These are phyloP conservation scores for Neria commutata DNA, from an alignment of 2,888 invertebrate genomes.

Conservation along the genomic window DNA sequence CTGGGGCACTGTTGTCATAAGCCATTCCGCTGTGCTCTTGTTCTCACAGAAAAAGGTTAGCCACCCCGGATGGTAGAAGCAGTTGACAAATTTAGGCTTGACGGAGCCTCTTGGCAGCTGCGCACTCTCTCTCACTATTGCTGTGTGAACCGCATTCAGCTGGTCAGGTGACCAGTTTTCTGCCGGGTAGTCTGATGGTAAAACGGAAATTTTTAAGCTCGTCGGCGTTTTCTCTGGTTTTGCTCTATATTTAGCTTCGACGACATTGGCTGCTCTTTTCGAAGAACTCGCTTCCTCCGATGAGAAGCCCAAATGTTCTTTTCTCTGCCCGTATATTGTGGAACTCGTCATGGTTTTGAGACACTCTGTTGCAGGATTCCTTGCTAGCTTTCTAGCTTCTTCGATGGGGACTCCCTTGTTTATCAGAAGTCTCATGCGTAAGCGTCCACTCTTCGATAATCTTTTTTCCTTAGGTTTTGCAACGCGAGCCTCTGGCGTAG, in stretches of 20 bases:
- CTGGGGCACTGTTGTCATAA: constrained; percentile 23
- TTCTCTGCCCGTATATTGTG: background rate
- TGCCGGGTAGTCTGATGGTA: constrained; percentile 25
- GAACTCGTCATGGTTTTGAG: background rate
- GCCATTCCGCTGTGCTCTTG: constrained; percentile 21
- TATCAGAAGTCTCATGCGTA: no score
- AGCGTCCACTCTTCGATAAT: no score
- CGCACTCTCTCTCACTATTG: constrained; percentile 21
- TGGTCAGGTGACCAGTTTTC: constrained; percentile 22
- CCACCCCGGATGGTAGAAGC: background rate
- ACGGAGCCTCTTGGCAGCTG: constrained; percentile 5
- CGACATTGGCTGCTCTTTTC: background rate
- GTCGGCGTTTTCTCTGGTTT: background rate
- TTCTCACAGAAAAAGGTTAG: constrained; percentile 11
- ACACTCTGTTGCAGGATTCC: background rate
- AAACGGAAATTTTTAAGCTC: constrained; percentile 13
- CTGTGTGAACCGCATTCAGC: constrained; percentile 22
- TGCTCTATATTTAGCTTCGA: background rate
- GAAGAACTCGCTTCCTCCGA: background rate
- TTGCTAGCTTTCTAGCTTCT: no score
- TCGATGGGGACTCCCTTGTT: no score
- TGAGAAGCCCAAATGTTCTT: background rate
- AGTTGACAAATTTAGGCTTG: background rate
- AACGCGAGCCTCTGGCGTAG: no score
- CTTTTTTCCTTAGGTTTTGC: no score